Base-by-base conservation (phyloP, 2,888 invertebrate species). In the Philopedon plagiatum region DNA sequence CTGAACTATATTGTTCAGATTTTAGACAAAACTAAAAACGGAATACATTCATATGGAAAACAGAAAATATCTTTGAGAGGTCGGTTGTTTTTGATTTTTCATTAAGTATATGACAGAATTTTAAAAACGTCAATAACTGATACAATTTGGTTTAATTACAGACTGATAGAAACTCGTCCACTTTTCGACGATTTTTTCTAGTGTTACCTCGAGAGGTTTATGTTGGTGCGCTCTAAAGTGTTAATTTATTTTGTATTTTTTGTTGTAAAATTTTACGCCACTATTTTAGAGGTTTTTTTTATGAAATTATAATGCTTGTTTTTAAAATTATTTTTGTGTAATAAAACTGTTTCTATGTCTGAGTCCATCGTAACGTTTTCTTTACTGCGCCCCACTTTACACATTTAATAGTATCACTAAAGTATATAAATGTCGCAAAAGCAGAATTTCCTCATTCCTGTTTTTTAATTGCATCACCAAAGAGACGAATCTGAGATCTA, bases 211-310 rank as follows among this genome's bases (percentile, higher is more conserved):
- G n/a, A 26, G 49, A 5, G 57, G 56, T 15, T 51, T 69, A 21
- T 73, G 69, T 60, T 44, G 68, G 13, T 72, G 72, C 15, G 72
- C 62, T 39, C 2, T 63, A 5, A 72, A 58, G 58, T 67, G 61
- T 65, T 71, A 23, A 54, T 34, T 34, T 23, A 21, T 37, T 41
- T 3, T 49, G n/a, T 32, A 34, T 49, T 51, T 13, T 46, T 13
- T 46, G 7, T 44, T 61, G 8, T 29, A 19, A 34, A 37, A 57
- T 19, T 13, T 58, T 26, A 39, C n/a, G n/a, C n/a, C n/a, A n/a
- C n/a, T n/a, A n/a, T n/a, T n/a, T n/a, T n/a, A 8, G 29, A 29
- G 2, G n/a, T n/a, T n/a, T 9, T 54, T 11, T 58, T 41, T 15
- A 41, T 60, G 5, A 41, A 60, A 39, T 60, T 39, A 41, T 8